These are phyloP conservation scores for Poeciliopsis prolifica DNA, from an alignment of 2,113 vertebrate species.

Conservation along the genomic window DNA sequence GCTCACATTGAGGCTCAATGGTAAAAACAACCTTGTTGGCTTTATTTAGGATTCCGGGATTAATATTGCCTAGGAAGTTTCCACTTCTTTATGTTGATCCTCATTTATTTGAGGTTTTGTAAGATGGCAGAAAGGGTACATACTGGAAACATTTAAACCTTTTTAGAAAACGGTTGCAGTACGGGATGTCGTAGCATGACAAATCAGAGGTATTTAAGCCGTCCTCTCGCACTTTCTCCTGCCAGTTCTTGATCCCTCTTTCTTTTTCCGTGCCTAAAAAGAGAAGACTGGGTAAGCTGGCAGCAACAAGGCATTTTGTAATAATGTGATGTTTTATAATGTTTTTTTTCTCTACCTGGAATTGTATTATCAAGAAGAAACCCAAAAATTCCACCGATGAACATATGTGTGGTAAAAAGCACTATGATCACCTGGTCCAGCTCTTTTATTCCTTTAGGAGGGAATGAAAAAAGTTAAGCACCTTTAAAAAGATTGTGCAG, in stretches of 20 bases:
- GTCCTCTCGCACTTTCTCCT: conserved; percentile 45
- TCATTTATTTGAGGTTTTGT: conserved; percentile 35
- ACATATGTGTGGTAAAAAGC: conserved; percentile 83
- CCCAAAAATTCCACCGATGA: conserved; percentile 82
- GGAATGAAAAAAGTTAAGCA: neutral
- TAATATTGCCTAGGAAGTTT: neutral
- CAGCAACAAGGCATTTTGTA: neutral
- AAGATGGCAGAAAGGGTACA: conserved; percentile 77
- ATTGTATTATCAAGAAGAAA: conserved; percentile 84
- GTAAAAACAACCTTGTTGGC: neutral
- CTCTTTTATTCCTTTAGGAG: conserved; percentile 75
- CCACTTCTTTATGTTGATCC: neutral
- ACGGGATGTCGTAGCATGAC: conserved; percentile 79
- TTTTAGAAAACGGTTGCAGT: conserved; percentile 54
- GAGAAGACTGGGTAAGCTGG: neutral
- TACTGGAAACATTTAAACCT: conserved; percentile 63
- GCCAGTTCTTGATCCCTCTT: conserved; percentile 75
- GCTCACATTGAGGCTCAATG: neutral
- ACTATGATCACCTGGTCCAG: conserved; percentile 81
- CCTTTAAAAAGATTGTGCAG: neutral
- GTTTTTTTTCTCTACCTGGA: conserved; percentile 66
- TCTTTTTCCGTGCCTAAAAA: conserved; percentile 75
- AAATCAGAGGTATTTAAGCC: conserved; percentile 31
- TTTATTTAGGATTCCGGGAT: neutral
- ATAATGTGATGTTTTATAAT: no score